A percentile compares a stretch with the other conserved stretches of the same genome.
Evolutionary conservation across 1,140 invertebrate species (phyloP).

Genomic region (Brachionus sp.): DNA sequence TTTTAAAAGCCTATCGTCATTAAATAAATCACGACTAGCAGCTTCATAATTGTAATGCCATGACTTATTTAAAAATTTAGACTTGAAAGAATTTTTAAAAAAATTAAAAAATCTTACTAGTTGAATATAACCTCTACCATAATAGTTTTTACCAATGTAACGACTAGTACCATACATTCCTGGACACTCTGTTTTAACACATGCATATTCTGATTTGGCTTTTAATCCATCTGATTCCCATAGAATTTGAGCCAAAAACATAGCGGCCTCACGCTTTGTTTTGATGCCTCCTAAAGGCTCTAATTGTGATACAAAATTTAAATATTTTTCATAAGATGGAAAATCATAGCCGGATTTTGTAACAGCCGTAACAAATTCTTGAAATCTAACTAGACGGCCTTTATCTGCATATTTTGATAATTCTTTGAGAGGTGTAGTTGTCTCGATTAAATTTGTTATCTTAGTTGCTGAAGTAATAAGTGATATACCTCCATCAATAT

Average conservation of each 20-base stretch:
- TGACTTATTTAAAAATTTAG: neutral
- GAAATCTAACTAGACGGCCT: neutral
- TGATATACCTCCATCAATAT: neutral
- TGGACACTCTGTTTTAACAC: neutral
- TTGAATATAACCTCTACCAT: constrained; percentile 46
- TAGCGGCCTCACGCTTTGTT: constrained; percentile 40
- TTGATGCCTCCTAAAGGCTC: constrained; percentile 30
- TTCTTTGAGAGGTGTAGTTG: neutral
- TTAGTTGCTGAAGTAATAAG: neutral
- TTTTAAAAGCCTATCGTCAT: constrained; percentile 40
- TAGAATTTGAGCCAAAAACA: constrained; percentile 44
- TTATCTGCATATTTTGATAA: neutral
- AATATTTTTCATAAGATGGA: constrained; percentile 11
- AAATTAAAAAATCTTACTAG: neutral
- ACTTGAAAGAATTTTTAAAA: neutral
- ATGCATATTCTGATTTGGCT: constrained; percentile 24
- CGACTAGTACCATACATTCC: neutral
- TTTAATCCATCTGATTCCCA: constrained; percentile 43
- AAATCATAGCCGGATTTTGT: neutral
- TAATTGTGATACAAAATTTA: constrained; percentile 37
- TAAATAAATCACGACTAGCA: neutral
- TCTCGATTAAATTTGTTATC: neutral
- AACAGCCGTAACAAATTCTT: neutral
- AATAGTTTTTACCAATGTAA: constrained; percentile 7
- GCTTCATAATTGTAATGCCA: constrained; percentile 46